Base-by-base conservation (phyloP, 2,113 vertebrate species). In the Corydoras sp. region DNA sequence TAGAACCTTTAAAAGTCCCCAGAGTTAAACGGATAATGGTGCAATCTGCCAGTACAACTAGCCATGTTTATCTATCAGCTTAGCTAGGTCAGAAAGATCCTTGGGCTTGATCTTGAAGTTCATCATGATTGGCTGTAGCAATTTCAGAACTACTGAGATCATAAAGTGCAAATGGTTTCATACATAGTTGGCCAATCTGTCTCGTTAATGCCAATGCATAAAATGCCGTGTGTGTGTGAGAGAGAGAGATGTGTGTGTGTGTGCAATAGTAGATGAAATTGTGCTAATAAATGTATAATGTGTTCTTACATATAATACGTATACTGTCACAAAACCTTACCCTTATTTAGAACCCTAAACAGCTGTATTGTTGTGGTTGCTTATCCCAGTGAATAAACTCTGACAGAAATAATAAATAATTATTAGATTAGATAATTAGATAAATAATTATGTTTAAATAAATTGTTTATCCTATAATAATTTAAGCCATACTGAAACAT, bases 41-140 rank as follows among this genome's bases (percentile, higher is more conserved):
- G 43, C 69, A 50, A 79, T 79, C 74, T 76, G 70, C 63, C 73
- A 75, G 56, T 65, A 65, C 65, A 62, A 18, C 43, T 31, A 53
- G 29, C 51, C 18, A 8, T 79, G 74, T 79, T 76, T 73, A 76
- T 66, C 62, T 70, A 70, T 62, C 51, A 70, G 77, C 77, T 79
- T 79, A 79, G 73, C 56, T 58, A 68, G 71, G 54, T 51, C 62
- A 67, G 60, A 69, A 14, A 76, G 70, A 73, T 62, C 50, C 18
- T 48, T 73, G 67, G 35, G 61, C 71, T 66, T 70, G 74, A 76
- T 62, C 74, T 76, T 62, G 30, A 72, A 75, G 66, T 76, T 66
- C 35, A 66, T 72, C 65, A 72, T 79, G 58, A 76, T 73, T 76
- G 75, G 75, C 65, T 62, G 58, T 64, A 55, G 54, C 56, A 65